phyloP scores from a whole-genome alignment of 1,140 invertebrate genomes.

The Drosophila melanogaster region DNA sequence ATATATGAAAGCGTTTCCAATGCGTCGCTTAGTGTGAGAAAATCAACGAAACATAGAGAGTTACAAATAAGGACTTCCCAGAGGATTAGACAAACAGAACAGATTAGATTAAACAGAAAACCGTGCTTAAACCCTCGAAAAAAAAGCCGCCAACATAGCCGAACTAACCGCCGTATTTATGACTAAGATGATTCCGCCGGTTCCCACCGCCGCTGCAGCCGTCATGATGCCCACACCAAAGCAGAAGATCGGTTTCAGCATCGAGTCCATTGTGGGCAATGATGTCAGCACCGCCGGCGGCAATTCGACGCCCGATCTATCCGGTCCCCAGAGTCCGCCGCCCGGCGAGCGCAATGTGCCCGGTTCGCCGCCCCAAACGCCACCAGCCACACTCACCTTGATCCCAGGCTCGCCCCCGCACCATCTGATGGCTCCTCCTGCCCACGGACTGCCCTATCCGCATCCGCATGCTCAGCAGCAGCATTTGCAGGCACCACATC shows the following conservation, averaged over 20 bases:
- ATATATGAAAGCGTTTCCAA: conserved; percentile 40
- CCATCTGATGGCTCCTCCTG: conserved; percentile 60
- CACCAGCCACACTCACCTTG: conserved; percentile 56
- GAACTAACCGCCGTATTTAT: conserved; percentile 82
- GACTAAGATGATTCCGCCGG: conserved; percentile 85
- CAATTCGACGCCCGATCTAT: conserved; percentile 45
- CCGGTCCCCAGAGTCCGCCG: conserved; percentile 49
- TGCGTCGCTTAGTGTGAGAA: conserved; percentile 59
- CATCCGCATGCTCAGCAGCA: conserved; percentile 33
- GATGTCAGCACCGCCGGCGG: conserved; percentile 61
- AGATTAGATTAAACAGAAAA: background rate
- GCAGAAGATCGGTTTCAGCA: conserved; percentile 97
- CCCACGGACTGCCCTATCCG: conserved; percentile 53
- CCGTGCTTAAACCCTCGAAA: background rate
- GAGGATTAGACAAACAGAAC: conserved; percentile 65
- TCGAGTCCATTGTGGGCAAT: conserved; percentile 96
- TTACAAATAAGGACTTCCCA: conserved; percentile 4
- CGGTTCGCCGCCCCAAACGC: conserved; percentile 77
- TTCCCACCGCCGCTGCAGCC: conserved; percentile 84
- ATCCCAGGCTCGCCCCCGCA: conserved; percentile 64
- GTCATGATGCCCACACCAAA: conserved; percentile 94
- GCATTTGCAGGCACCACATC: conserved; percentile 36
- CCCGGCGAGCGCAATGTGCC: conserved; percentile 63
- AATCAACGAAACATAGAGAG: background rate
- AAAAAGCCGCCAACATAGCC: conserved; percentile 78